These are phyloP conservation scores for Potamilus streckersoni DNA, from an alignment of 1,140 invertebrate genomes.

Conservation along the genomic window DNA sequence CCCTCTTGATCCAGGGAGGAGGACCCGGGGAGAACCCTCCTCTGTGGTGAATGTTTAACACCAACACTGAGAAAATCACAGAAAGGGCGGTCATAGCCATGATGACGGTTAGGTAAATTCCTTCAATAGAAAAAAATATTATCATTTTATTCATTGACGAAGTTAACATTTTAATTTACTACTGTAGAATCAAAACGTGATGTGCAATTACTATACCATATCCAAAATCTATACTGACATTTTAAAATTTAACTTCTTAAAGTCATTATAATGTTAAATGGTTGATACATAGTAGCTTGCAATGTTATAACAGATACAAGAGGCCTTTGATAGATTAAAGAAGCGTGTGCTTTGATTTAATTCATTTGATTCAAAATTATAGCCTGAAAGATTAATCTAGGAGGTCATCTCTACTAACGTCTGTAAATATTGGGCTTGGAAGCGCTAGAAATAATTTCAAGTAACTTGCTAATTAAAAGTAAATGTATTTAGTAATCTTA, in stretches of 20 bases:
- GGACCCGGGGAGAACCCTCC: constrained; percentile 48
- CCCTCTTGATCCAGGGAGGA: constrained; percentile 43
- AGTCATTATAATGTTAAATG: background rate
- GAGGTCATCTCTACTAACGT: too few relatives aligned
- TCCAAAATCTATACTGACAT: background rate
- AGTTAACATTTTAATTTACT: background rate
- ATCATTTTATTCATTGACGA: background rate
- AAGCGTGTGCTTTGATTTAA: too few relatives aligned
- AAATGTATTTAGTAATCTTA: too few relatives aligned
- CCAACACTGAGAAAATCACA: constrained; percentile 66
- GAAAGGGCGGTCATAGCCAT: constrained; percentile 68
- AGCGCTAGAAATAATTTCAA: too few relatives aligned
- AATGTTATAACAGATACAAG: too few relatives aligned
- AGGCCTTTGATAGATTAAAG: too few relatives aligned
- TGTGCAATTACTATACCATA: background rate
- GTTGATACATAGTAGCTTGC: background rate
- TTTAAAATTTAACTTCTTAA: background rate
- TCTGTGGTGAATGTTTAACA: constrained; percentile 65
- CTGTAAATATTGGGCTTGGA: too few relatives aligned
- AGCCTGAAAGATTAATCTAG: too few relatives aligned
- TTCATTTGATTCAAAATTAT: too few relatives aligned
- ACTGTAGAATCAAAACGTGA: background rate
- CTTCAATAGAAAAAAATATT: constrained; percentile 45
- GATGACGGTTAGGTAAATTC: constrained; percentile 66
- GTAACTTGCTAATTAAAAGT: too few relatives aligned